Evolutionary conservation across 1,140 invertebrate species (phyloP).

Genomic region (Carcinoscorpius rotundicauda): DNA sequence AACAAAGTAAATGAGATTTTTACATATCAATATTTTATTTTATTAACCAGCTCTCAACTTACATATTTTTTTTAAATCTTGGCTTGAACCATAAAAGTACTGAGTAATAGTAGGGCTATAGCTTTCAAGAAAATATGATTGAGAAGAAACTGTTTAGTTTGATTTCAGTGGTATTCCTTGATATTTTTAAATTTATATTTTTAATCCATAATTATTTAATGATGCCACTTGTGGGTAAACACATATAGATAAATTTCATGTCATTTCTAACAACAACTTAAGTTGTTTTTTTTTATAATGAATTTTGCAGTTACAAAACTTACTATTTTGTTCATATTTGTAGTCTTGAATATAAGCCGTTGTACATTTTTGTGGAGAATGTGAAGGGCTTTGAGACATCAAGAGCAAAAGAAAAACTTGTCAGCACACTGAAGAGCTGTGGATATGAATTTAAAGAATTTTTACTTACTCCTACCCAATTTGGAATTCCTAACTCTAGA

Average conservation of each 20-base stretch:
- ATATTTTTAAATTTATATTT: too few species aligned
- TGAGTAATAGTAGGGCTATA: too few species aligned
- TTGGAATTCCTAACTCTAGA: constrained; percentile 80
- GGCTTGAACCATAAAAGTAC: too few species aligned
- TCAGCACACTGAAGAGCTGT: constrained; percentile 48
- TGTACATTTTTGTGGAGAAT: constrained; percentile 84
- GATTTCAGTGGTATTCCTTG: too few species aligned
- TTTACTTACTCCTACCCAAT: constrained; percentile 64
- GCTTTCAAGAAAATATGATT: too few species aligned
- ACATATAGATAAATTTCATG: not conserved
- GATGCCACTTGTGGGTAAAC: too few species aligned
- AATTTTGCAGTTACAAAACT: constrained; percentile 6
- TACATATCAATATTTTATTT: too few species aligned
- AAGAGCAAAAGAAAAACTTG: constrained; percentile 49
- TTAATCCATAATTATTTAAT: too few species aligned
- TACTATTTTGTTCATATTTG: constrained; percentile 19
- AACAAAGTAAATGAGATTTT: too few species aligned
- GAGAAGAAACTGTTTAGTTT: too few species aligned
- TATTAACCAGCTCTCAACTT: too few species aligned
- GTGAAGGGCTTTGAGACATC: constrained; percentile 84
- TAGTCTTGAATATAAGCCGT: constrained; percentile 44
- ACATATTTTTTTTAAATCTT: too few species aligned
- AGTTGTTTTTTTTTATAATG: not conserved
- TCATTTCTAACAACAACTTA: not conserved
- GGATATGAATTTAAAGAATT: constrained; percentile 61